Evolutionary conservation across 2,113 vertebrate species (phyloP), one percentile per base, ranked within the genome.

Genomic region (Sporophila hypoxantha): DNA sequence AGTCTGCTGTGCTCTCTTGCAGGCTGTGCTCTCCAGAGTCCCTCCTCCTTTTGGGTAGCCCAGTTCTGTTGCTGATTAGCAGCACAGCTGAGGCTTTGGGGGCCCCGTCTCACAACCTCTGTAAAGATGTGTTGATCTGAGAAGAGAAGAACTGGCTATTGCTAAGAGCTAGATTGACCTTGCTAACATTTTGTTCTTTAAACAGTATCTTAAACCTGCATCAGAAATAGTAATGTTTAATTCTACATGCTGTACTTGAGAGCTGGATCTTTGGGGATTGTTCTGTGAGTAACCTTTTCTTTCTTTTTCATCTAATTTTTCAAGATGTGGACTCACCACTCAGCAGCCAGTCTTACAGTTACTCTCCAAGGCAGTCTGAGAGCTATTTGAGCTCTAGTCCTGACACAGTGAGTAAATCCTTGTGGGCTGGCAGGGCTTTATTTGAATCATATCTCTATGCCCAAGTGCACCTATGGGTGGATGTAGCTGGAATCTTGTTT

Each of bases 371-470:
- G 79, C 91, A 93, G 56, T 92, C 92, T 21, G 96, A 96, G 5
- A 96, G 93, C 91, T 96, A 66, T 89, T 83, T 94, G 62, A 98
- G 91, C 92, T 97, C 95, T 71, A 96, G 96, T 87, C 95, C 97
- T n/a, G 94, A 95, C 25, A 68, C 64, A 66, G 98, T 98, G 94
- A 97, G 97, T 93, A 55, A 42, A 15, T 17, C 52, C 26, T 37
- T 46, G 5, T 36, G 70, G 27, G 34, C 30, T 89, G 55, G 14
- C 47, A 65, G 41, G 61, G 37, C 12, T 55, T 68, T 20, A 5
- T 64, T 32, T 52, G 37, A 27, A 32, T 65, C 20, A 2, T 5
- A 29, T 42, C 55, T 79, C 9, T 12, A 13, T 37, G 46, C 57
- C 30, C 7, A 7, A 37, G 42, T 50, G 21, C 36, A 36, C 53